A percentile compares a stretch with the other conserved stretches of the same genome.
Conservation (phyloP, 1,140 invertebrate genomes). For the Hyles euphorbiae region DNA sequence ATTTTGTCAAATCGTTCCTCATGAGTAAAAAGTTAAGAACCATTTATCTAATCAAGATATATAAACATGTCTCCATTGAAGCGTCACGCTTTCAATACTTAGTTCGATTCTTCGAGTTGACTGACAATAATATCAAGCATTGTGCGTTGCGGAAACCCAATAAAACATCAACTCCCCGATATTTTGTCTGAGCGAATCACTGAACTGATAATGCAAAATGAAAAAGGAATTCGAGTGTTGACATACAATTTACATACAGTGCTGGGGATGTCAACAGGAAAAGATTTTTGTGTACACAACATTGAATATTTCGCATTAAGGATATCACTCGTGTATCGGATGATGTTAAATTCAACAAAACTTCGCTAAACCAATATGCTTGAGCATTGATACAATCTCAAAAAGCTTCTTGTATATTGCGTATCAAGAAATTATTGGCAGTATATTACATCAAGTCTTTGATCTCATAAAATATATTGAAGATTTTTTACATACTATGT, state of each 20-base stretch:
- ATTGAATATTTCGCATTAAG: too few relatives aligned
- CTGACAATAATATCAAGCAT: conserved; percentile 24
- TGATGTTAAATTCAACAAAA: neutral
- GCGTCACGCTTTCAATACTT: neutral
- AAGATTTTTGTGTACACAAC: conserved; percentile 2
- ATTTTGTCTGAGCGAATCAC: conserved; percentile 18
- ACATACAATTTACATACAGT: conserved; percentile 7
- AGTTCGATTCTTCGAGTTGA: conserved; percentile 17
- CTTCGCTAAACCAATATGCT: neutral
- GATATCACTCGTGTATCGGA: too few relatives aligned
- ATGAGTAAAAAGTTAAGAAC: too few relatives aligned
- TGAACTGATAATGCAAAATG: conserved; percentile 27
- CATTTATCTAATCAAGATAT: too few relatives aligned
- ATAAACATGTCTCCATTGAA: too few relatives aligned
- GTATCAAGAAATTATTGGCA: too few relatives aligned
- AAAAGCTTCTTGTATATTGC: too few relatives aligned
- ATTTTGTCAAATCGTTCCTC: too few relatives aligned
- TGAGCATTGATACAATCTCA: neutral
- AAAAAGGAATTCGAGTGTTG: conserved; percentile 19
- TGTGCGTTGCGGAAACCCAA: conserved; percentile 21
- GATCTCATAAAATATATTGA: too few relatives aligned
- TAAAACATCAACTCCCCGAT: conserved; percentile 24
- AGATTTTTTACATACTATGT: too few relatives aligned
- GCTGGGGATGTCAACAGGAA: neutral
- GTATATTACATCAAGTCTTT: too few relatives aligned